phyloP scores from a whole-genome alignment of 2,797 vertebrate genomes.

The Anniella stebbinsi region DNA sequence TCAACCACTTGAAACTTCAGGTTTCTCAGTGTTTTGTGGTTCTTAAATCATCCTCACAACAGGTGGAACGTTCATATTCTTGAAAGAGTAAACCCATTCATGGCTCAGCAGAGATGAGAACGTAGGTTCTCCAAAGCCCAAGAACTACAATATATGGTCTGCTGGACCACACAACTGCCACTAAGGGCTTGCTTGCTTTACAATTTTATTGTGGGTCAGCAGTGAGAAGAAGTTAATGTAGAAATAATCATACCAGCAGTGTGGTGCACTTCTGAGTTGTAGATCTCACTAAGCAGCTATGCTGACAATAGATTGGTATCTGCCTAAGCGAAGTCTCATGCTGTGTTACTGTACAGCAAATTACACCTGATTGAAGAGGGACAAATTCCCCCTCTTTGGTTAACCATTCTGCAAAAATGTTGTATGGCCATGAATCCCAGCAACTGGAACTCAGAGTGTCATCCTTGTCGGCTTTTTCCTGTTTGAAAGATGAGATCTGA shows the following conservation, averaged over 20 bases:
- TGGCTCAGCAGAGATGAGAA: background rate
- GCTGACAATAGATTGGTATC: slow-evolving; percentile 32
- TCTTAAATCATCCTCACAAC: background rate
- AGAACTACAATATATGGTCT: background rate
- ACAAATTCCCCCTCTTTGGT: slow-evolving; percentile 18
- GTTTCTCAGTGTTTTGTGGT: background rate
- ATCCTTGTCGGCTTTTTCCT: background rate
- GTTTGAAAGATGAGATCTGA: slow-evolving; percentile 1
- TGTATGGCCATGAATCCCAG: background rate
- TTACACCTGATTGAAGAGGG: slow-evolving; percentile 39
- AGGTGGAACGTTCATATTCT: background rate
- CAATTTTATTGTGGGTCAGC: slow-evolving; percentile 10
- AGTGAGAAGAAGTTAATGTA: background rate
- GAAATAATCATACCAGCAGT: slow-evolving; percentile 8
- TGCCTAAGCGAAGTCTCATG: slow-evolving; percentile 16
- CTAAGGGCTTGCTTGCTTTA: background rate
- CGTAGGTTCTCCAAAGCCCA: background rate
- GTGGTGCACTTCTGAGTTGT: slow-evolving; percentile 1
- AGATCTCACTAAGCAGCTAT: slow-evolving; percentile 6
- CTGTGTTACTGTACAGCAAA: slow-evolving; percentile 32
- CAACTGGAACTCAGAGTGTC: slow-evolving; percentile 9
- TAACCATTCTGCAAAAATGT: slow-evolving; percentile 24
- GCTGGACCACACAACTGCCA: background rate
- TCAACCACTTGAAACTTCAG: background rate
- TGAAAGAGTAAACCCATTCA: background rate